Evolutionary conservation across 1,140 invertebrate species (phyloP).

Genomic region (Cyrtorhinus lividipennis): DNA sequence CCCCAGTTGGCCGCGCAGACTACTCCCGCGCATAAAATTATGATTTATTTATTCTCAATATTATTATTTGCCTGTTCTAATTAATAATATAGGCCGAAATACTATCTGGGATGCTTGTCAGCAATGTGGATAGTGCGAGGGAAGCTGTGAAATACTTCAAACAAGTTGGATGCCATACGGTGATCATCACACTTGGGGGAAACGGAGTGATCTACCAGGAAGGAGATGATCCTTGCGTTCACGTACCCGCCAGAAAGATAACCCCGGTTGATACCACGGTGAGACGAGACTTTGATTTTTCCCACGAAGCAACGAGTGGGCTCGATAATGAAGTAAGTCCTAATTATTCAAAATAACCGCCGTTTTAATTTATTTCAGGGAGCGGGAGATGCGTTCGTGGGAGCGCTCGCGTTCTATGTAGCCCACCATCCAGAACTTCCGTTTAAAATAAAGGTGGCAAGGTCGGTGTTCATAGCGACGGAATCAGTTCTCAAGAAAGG

Average conservation of each 20-base stretch:
- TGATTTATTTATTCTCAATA: too few species aligned
- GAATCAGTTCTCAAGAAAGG: constrained; percentile 60
- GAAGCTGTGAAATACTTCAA: constrained; percentile 30
- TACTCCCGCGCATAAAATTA: too few species aligned
- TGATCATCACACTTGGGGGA: constrained; percentile 70
- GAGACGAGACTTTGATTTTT: too few species aligned
- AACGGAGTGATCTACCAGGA: constrained; percentile 53
- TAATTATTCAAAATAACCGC: too few species aligned
- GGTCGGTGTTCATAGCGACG: constrained; percentile 58
- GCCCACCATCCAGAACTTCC: constrained; percentile 39
- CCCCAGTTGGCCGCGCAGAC: too few species aligned
- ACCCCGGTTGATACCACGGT: constrained; percentile 78
- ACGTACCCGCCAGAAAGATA: constrained; percentile 34
- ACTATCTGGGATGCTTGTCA: constrained; percentile 42
- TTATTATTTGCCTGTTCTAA: too few species aligned
- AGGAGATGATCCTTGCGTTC: constrained; percentile 21
- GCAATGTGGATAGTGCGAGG: constrained; percentile 24
- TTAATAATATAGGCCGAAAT: constrained; percentile 58
- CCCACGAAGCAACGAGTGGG: too few species aligned
- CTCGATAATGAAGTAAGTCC: too few species aligned
- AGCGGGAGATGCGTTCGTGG: constrained; percentile 86
- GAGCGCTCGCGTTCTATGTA: constrained; percentile 64
- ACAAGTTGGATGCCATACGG: constrained; percentile 47
- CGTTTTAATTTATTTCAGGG: too few species aligned
- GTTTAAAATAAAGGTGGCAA: constrained; percentile 49